phyloP scores from a whole-genome alignment of 2,113 vertebrate genomes.

The Calcarius ornatus region DNA sequence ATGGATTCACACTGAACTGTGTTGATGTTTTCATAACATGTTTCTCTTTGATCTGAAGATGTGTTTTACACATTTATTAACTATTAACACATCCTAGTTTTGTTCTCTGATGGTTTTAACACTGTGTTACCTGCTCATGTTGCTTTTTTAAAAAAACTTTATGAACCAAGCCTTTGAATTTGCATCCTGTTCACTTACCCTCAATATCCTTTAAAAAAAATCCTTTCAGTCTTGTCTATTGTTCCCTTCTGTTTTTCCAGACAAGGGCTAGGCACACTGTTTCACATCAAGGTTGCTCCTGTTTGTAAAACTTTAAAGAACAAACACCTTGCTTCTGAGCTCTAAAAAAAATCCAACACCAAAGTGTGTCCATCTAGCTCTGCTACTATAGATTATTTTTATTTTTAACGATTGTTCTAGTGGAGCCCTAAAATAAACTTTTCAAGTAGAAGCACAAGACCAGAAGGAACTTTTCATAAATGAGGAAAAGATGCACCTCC shows the following conservation, averaged over 20 bases:
- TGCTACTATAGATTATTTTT: not conserved
- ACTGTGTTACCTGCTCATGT: not conserved
- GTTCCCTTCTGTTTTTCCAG: slow-evolving; percentile 29
- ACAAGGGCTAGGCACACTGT: not conserved
- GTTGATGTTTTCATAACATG: not conserved
- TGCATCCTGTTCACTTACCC: slow-evolving; percentile 12
- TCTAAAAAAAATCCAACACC: not conserved
- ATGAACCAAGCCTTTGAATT: not conserved
- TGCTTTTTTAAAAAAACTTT: not conserved
- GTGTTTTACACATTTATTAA: not conserved
- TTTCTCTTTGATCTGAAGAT: not conserved
- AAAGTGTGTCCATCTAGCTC: not conserved
- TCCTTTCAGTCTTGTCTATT: slow-evolving; percentile 8
- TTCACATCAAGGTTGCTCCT: not conserved
- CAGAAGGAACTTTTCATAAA: not conserved
- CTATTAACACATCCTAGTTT: not conserved
- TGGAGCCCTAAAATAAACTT: not conserved
- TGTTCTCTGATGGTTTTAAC: not conserved
- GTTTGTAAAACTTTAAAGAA: not conserved
- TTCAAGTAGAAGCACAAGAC: not conserved
- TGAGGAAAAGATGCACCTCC: not conserved
- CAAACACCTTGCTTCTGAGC: not conserved
- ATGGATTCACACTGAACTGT: not conserved
- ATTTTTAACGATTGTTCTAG: not conserved
- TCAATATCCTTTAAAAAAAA: not conserved